Evolutionary conservation across 2,797 vertebrate species (phyloP), one percentile per base, ranked within the genome.

Genomic region (Pogoniulus pusillus): DNA sequence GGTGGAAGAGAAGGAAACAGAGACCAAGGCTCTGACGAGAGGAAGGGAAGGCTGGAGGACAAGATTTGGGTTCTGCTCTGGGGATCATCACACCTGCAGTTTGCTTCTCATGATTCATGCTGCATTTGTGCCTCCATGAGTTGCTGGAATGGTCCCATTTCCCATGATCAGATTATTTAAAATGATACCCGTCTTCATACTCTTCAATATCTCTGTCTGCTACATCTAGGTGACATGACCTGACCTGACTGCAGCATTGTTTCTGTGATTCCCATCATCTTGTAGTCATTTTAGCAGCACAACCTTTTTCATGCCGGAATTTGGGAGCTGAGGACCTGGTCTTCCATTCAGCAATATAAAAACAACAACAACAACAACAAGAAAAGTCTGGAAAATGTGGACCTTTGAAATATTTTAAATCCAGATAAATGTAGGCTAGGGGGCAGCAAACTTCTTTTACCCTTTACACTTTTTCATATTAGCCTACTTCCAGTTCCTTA

Each of bases 211-310:
- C 55, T 34, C 29, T 35, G 4, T 45, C 77, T 57, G 17, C 27
- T 29, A 3, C 6, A 3, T 35, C 27, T 47, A 55, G 63, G 23
- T 53, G 41, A 90, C n/a, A n/a, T n/a, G n/a, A n/a, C n/a, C 16
- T 55, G n/a, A 30, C 23, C 17, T 6, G 0, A 7, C 0, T 16
- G 2, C 51, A 29, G 3, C 43, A 24, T 9, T n/a, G 5, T 9
- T 58, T 26, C 34, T 6, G 18, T 65, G 32, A 10, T 41, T 43
- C 41, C 55, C 39, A 34, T 17, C 27, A 6, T 5, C 58, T 27
- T 39, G 22, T 16, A 22, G 27, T 16, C 32, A 11, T 59, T 82
- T 63, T 30, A 35, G 17, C 35, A 55, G n/a, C 8, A 41, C 17
- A 26, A 1, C 5, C 4, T 49, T 26, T 26, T 15, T 12, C 6